Percentiles rank a stretch among this genome's conserved stretches.
Evolutionary conservation across 2,888 invertebrate genomes (phyloP).

Genomic region (Meganola albula): DNA sequence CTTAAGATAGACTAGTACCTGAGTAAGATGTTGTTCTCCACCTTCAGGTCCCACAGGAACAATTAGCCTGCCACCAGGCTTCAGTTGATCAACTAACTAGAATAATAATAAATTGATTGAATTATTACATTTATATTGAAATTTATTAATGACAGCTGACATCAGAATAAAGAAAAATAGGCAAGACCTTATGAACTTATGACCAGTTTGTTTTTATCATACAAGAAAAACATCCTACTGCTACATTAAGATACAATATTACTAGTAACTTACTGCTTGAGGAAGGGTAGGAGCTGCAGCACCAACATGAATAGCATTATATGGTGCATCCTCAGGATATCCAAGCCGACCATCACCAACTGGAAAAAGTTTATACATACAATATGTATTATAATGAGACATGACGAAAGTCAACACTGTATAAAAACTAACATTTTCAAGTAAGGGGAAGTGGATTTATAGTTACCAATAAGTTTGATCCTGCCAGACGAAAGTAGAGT

Average conservation of each 20-base stretch:
- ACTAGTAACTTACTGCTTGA: slow-evolving; percentile 82
- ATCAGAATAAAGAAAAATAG: too few relatives aligned
- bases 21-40: slow-evolving; percentile 90
- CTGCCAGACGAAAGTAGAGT: slow-evolving; percentile 81
- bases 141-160: too few relatives aligned
- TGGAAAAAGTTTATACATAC: too few relatives aligned
- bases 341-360: slow-evolving; percentile 95
- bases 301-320: slow-evolving; percentile 95
- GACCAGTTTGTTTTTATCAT: too few relatives aligned
- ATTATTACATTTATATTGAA: neutral
- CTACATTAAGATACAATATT: neutral
- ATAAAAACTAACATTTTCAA: too few relatives aligned
- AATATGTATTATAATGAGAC: too few relatives aligned
- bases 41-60: slow-evolving; percentile 93
- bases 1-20: too few relatives aligned
- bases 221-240: too few relatives aligned
- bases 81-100: slow-evolving; percentile 90
- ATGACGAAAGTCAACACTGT: too few relatives aligned
- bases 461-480: slow-evolving; percentile 84
- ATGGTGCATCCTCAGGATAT: slow-evolving; percentile 85
- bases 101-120: slow-evolving; percentile 12
- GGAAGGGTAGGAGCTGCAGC: slow-evolving; percentile 90
- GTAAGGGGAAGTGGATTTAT: too few relatives aligned
- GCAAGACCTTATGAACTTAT: too few relatives aligned
- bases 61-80: slow-evolving; percentile 94